Conservation (phyloP, 2,888 invertebrate genomes). For the Lymantria monacha region DNA sequence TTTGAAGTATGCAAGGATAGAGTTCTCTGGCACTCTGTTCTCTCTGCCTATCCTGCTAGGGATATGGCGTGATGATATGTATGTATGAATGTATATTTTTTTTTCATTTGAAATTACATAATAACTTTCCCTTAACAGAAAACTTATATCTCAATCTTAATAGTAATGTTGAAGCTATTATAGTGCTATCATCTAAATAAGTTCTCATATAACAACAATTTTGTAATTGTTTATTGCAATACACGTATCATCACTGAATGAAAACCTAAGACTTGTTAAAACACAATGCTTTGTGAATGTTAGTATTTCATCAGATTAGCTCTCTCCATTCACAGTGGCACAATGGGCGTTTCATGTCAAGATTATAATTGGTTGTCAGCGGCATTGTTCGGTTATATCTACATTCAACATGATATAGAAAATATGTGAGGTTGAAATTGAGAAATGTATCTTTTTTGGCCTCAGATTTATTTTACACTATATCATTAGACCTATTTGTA, state of each 20-base stretch:
- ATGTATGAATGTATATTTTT: too few species aligned
- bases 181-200: too few species aligned
- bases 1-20: too few species aligned
- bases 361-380: slow-evolving; percentile 45
- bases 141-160: too few species aligned
- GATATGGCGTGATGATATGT: too few species aligned
- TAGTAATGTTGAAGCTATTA: too few species aligned
- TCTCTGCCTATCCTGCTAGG: too few species aligned
- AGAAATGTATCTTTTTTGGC: not conserved
- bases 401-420: not conserved
- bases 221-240: not conserved
- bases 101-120: too few species aligned
- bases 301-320: slow-evolving; percentile 44
- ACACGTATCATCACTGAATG: not conserved
- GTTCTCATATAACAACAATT: not conserved
- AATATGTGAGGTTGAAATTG: not conserved
- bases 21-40: too few species aligned
- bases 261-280: slow-evolving; percentile 22
- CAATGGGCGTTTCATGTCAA: slow-evolving; percentile 34
- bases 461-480: not conserved
- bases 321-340: slow-evolving; percentile 31
- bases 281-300: slow-evolving; percentile 41
- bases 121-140: too few species aligned
- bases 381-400: slow-evolving; percentile 7
- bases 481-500: not conserved